A percentile compares a stretch with the other conserved stretches of the same genome.
phyloP scores from a whole-genome alignment of 2,888 invertebrate species.

The Agonopterix subpropinquella region DNA sequence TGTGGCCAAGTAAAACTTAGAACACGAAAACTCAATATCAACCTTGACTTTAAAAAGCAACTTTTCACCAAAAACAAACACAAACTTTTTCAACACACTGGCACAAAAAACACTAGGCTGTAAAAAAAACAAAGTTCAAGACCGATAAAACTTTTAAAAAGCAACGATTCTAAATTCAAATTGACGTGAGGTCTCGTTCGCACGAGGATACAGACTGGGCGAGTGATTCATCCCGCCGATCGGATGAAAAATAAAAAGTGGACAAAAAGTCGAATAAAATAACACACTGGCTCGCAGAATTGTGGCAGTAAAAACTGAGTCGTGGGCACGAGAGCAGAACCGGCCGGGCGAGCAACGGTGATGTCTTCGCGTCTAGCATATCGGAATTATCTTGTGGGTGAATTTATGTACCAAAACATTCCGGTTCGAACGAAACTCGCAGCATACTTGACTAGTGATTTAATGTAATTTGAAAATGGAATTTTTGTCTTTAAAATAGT shows the following conservation, averaged over 20 bases:
- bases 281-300: constrained; percentile 24
- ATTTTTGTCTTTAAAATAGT: too few species aligned
- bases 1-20: too few species aligned
- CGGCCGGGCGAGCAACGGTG: constrained; percentile 29
- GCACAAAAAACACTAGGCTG: background rate
- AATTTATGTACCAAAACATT: too few species aligned
- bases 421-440: too few species aligned
- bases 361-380: background rate
- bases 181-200: constrained; percentile 35
- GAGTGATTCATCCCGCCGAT: constrained; percentile 54
- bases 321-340: constrained; percentile 46
- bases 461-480: too few species aligned
- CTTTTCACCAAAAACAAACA: background rate
- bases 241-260: constrained; percentile 39
- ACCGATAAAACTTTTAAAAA: too few species aligned
- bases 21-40: too few species aligned
- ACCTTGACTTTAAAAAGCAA: too few species aligned
- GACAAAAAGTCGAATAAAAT: constrained; percentile 25
- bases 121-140: too few species aligned
- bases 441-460: too few species aligned
- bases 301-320: constrained; percentile 10
- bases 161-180: constrained; percentile 21
- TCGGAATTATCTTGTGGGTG: too few species aligned
- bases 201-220: constrained; percentile 46
- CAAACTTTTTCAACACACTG: background rate